Evolutionary conservation across 2,888 invertebrate genomes (phyloP).

Genomic region (Tiphia femorata): DNA sequence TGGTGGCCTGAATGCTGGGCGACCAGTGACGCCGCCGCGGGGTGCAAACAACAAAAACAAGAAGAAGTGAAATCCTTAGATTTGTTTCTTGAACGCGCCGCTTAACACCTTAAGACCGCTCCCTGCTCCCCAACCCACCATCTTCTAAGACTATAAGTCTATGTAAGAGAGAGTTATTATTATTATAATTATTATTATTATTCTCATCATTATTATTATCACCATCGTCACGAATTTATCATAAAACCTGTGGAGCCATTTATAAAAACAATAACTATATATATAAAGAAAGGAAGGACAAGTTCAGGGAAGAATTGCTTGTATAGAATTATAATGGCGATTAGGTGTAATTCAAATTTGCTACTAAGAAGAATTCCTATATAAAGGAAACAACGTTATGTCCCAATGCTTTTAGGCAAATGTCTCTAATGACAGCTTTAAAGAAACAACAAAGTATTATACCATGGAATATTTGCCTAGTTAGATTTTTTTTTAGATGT

Average conservation of each 20-base stretch:
- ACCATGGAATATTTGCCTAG: too few relatives aligned
- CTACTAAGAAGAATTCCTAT: too few relatives aligned
- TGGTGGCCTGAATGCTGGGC: slow-evolving; percentile 90
- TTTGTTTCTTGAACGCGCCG: slow-evolving; percentile 50
- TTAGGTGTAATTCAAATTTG: too few relatives aligned
- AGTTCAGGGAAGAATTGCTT: not conserved
- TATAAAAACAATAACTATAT: not conserved
- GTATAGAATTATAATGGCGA: too few relatives aligned
- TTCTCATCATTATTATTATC: not conserved
- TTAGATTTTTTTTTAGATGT: too few relatives aligned
- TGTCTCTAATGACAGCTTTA: too few relatives aligned
- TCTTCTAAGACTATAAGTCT: slow-evolving; percentile 49
- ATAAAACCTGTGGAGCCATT: not conserved
- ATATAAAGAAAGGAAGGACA: not conserved
- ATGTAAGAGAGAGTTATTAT: slow-evolving; percentile 46
- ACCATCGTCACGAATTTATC: not conserved
- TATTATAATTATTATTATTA: slow-evolving; percentile 1
- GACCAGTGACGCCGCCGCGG: slow-evolving; percentile 98
- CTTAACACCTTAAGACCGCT: slow-evolving; percentile 63
- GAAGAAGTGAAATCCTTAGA: slow-evolving; percentile 81
- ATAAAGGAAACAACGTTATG: too few relatives aligned
- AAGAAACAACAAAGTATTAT: too few relatives aligned
- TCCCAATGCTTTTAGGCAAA: too few relatives aligned
- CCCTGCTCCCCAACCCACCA: slow-evolving; percentile 40
- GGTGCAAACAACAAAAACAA: slow-evolving; percentile 95